Evolutionary conservation across 1,140 invertebrate genomes (phyloP), one percentile per base, ranked within the genome.

Genomic region (Pollicipes pollicipes): DNA sequence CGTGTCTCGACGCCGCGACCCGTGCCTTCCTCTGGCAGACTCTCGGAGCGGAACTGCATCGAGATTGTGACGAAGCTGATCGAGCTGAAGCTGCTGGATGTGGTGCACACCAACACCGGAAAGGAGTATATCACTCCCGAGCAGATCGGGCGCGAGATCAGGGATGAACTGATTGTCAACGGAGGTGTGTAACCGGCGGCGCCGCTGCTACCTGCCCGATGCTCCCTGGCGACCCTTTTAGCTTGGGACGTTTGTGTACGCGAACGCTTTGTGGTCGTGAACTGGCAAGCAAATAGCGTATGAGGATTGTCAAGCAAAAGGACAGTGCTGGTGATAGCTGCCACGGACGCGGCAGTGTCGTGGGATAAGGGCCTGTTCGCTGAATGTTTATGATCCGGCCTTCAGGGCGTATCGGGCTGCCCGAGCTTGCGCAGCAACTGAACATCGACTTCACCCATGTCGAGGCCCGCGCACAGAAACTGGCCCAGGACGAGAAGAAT

Each of bases 81-180:
- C 67, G 87, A 95, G 76, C 82, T 88, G n/a, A 91, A 93, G 77
- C 79, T 94, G 35, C 80, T 98, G 17, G 90, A 98, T 78, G 88
- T 98, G 8, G 88, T 97, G 69, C 97, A 95, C 78, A 97, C 95
- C 2, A 89, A 85, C 76, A 94, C 98, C 87, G 96, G 96, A 6
- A 98, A 98, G 82, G 95, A 97, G 79, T 98, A 97, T 80, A 83
- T 99, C 1, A 99, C 97, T 6, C 89, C 90, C 10, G 85, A 93
- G 73, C 91, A 98, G 76, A 83, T 99, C 66, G 79, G 85, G 3
- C 90, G 67, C 28, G 70, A 75, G 83, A 93, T 98, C 37, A 87
- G 87, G 80, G 91, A 96, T 83, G 95, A 98, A 82, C 80, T 97
- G 0, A 88, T 87, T 79, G 85, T 91, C 0, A 85, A 90, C 81